Base-by-base conservation (phyloP, 2,888 invertebrate genomes). In the Orgyia antiqua region DNA sequence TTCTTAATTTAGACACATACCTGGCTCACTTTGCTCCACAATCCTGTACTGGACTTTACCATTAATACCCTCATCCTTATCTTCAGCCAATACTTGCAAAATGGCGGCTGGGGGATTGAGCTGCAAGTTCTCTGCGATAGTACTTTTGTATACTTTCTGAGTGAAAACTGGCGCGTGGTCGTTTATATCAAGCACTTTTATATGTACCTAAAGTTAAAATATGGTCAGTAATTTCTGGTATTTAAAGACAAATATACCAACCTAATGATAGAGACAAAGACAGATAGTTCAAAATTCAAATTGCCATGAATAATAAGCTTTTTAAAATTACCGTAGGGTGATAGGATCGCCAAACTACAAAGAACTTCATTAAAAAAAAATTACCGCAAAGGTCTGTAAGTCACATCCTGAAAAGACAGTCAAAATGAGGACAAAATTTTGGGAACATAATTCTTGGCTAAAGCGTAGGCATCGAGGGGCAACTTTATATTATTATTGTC, bases 111-210 rank as follows among this genome's bases (percentile, higher is more conserved):
- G 94, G 0, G 96, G 94, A 61, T 92, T 90, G 10, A 94, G 72
- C 7, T 93, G 90, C 0, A 94, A 87, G 68, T 95, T 96, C 68
- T 97, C 96, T 0, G 94, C 93, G 8, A 97, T 93, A 0, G 91
- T 93, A 1, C 93, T 91, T 50, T 91, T 90, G 71, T 96, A 97
- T 5, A 89, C 89, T 26, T 90, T 89, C 49, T 93, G 92, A 0
- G 89, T 90, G 71, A 98, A 97, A 24, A 90, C 79, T 0, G 97
- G 97, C 0, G 91, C 79, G 74, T 97, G 95, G 72, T 97, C 97
- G 71, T 97, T 97, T n/a, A 94, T 90, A 68, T 97, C 97, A 13
- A 89, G 64, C 6, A 97, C 88, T 68, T 91, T 91, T 24, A 96
- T 90, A 58, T 92, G 89, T 2, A 95, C 83, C 91, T 91, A 57